These are phyloP conservation scores for Xylocopa sonorina DNA, from an alignment of 1,140 invertebrate species.

Conservation along the genomic window DNA sequence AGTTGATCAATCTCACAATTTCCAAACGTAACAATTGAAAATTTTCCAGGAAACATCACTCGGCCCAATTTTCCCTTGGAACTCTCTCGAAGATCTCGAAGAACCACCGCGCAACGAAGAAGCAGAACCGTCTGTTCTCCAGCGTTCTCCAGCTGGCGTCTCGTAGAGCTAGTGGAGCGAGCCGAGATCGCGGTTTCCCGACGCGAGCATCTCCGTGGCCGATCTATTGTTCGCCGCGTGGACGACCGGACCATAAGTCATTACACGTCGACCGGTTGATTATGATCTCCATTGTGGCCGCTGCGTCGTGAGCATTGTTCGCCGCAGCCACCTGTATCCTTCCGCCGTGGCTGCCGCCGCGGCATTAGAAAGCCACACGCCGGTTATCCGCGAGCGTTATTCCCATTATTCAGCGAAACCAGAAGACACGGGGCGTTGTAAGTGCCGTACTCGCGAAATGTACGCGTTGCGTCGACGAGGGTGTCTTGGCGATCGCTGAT, in stretches of 20 bases:
- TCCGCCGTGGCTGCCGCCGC: neutral
- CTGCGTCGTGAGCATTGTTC: constrained; percentile 74
- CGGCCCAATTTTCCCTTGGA: too few species aligned
- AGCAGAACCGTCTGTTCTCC: neutral
- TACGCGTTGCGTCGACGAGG: too few species aligned
- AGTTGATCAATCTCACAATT: too few species aligned
- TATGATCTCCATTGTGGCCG: constrained; percentile 76
- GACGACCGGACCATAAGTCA: constrained; percentile 71
- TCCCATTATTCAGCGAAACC: constrained; percentile 43
- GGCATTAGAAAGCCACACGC: constrained; percentile 33
- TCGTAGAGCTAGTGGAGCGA: neutral
- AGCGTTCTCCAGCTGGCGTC: neutral
- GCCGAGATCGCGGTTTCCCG: constrained; percentile 49
- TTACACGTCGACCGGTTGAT: constrained; percentile 75
- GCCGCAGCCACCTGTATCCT: constrained; percentile 59
- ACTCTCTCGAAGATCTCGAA: too few species aligned
- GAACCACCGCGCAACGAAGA: too few species aligned
- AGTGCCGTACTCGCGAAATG: too few species aligned
- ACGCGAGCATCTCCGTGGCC: constrained; percentile 68
- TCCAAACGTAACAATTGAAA: too few species aligned
- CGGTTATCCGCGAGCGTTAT: constrained; percentile 28
- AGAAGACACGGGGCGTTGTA: constrained; percentile 5
- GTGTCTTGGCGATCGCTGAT: too few species aligned
- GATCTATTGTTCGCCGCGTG: constrained; percentile 71
- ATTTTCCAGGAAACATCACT: too few species aligned